These are phyloP conservation scores for Chalcosyrphus nemorum DNA, from an alignment of 2,888 invertebrate species.

Conservation along the genomic window DNA sequence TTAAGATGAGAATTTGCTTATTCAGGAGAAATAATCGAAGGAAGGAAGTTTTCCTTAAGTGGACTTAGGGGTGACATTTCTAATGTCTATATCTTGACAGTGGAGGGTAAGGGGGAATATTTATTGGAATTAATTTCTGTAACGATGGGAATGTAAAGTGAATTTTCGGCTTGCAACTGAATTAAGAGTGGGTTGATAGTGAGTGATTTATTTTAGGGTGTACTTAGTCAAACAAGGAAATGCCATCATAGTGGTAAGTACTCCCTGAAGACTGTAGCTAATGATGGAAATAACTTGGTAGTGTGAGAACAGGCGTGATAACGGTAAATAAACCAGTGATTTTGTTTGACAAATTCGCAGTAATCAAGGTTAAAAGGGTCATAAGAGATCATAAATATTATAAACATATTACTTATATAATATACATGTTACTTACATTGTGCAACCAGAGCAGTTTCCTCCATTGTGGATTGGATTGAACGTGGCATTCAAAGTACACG, in stretches of 20 bases:
- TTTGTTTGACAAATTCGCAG: too few relatives aligned
- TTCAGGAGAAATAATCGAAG: background rate
- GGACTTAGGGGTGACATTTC: constrained; percentile 5
- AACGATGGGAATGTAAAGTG: background rate
- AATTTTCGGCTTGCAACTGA: background rate
- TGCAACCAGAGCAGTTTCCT: constrained; percentile 93
- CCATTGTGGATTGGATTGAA: constrained; percentile 93
- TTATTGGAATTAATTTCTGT: constrained; percentile 10
- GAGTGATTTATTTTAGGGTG: background rate
- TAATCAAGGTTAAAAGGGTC: too few relatives aligned
- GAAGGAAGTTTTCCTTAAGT: background rate
- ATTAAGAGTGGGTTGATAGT: background rate
- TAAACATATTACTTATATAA: constrained; percentile 3
- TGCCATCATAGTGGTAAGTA: background rate
- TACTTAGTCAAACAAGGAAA: background rate
- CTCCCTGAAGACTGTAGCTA: background rate
- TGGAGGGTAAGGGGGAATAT: background rate
- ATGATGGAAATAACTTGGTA: too few relatives aligned
- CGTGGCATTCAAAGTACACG: constrained; percentile 96
- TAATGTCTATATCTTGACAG: constrained; percentile 4
- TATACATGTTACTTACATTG: constrained; percentile 84
- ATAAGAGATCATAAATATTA: too few relatives aligned
- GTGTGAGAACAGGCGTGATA: too few relatives aligned
- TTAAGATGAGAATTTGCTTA: constrained; percentile 9
- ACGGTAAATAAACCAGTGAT: too few relatives aligned